These are phyloP conservation scores for Poeciliopsis occidentalis DNA, from an alignment of 2,113 vertebrate species.

Conservation along the genomic window DNA sequence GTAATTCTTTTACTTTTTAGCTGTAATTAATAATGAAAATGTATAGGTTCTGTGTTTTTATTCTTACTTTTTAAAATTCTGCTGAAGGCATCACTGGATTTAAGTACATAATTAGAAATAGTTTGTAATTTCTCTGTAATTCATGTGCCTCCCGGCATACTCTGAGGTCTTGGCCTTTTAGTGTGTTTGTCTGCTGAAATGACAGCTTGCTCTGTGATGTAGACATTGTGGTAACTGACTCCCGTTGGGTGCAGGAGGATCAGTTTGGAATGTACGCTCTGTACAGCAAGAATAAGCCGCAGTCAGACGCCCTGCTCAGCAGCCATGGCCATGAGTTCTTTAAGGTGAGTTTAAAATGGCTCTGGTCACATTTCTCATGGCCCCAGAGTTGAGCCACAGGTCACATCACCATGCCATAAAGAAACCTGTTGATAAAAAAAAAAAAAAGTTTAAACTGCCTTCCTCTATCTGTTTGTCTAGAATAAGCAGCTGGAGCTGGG, in stretches of 20 bases:
- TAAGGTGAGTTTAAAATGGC: conserved; percentile 78
- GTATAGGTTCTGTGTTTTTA: not conserved
- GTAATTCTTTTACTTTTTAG: not conserved
- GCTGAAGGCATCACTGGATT: not conserved
- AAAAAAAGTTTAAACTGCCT: not conserved
- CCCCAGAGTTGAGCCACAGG: not conserved
- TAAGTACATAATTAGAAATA: not conserved
- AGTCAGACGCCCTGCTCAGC: conserved; percentile 82
- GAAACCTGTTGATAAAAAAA: not conserved
- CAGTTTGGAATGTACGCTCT: conserved; percentile 88
- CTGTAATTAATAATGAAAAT: too few species aligned
- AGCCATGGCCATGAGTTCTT: conserved; percentile 87
- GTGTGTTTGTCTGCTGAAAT: conserved; percentile 17
- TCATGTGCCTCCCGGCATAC: not conserved
- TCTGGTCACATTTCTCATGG: conserved; percentile 28
- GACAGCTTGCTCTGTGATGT: conserved; percentile 31
- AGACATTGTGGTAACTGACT: conserved; percentile 63
- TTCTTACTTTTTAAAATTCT: not conserved
- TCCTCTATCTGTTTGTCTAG: conserved; percentile 63
- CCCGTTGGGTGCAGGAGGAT: conserved; percentile 81
- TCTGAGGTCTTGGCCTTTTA: conserved; percentile 5
- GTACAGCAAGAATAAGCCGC: conserved; percentile 91
- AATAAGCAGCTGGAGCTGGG: conserved; percentile 91
- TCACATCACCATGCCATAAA: not conserved
- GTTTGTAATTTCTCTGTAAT: not conserved